phyloP scores from a whole-genome alignment of 2,797 vertebrate species.

The Aselliscus stoliczkanus region DNA sequence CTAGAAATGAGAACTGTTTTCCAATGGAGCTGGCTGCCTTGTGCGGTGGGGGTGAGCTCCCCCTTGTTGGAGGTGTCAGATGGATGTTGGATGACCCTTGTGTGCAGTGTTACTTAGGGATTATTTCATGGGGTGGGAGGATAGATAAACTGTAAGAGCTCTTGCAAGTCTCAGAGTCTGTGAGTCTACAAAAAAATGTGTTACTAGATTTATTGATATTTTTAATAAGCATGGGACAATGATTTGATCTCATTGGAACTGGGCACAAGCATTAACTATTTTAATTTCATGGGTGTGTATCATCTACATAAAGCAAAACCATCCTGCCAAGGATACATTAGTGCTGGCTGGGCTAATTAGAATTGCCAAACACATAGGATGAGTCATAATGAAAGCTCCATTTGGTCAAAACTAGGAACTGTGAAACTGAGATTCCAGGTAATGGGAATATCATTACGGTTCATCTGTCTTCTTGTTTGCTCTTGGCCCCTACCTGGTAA shows the following conservation, averaged over 20 bases:
- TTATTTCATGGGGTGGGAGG: neutral
- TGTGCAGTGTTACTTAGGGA: neutral
- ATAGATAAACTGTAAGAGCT: neutral
- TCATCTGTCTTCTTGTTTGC: neutral
- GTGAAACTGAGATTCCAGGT: neutral
- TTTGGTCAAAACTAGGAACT: neutral
- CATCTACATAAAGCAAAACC: constrained; percentile 16
- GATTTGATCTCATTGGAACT: neutral
- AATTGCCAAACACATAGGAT: constrained; percentile 8
- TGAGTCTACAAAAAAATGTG: neutral
- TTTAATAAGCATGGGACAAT: neutral
- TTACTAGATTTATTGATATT: neutral
- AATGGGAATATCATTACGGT: neutral
- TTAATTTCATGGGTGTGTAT: neutral
- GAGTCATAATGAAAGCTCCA: neutral
- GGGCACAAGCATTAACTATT: neutral
- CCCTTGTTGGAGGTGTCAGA: neutral
- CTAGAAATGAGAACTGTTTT: neutral
- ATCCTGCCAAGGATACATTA: constrained; percentile 31
- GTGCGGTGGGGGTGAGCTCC: neutral
- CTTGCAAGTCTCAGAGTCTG: neutral
- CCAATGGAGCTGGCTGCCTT: neutral
- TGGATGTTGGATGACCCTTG: neutral
- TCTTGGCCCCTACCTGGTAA: neutral
- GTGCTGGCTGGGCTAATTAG: neutral